Evolutionary conservation across 2,888 invertebrate species (phyloP), one percentile per base, ranked within the genome.

Genomic region (Caenorhabditis sinica): DNA sequence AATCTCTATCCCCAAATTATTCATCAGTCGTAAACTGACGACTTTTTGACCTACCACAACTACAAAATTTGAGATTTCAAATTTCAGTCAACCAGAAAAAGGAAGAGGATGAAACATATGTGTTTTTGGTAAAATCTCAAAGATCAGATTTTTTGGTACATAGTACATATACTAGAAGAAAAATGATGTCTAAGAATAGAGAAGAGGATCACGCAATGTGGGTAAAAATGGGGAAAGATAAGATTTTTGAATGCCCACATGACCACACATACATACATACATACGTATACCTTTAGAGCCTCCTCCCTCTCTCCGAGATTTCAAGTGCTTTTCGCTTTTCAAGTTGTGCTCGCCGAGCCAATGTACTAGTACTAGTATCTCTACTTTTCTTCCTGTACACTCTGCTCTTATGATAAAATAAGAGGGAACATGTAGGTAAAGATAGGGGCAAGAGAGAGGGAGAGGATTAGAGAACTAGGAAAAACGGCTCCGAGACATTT

Each of bases 281-380:
- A 40, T 40, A 40, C 40, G 13, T 13, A 40, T n/a, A n/a, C n/a
- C 68, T 51, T 66, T 49, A 49, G 17, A n/a, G 43, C 33, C 20
- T 40, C 53, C 28, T 25, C 58, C 17, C 28, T 40, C 43, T 15
- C 3, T 43, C 43, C 25, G 23, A 20, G 25, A 20, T 68, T 69
- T 73, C 61, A 61, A 61, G 72, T 61, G 61, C 72, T 61, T 73
- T 73, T 73, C 72, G 61, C 72, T 61, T 73, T 73, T 73, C 72
- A 61, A 60, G 61, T 61, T 45, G 60, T 73, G 60, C 45, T 73
- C 49, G 17, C 23, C 72, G 60, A 63, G 63, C 63, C 11, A 36
- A 56, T 23, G 13, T 68, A 33, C 68, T 30, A 20, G 33, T 68
- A 13, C 15, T 40, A n/a, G 8, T 56, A n/a, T n/a, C n/a, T n/a